Evolutionary conservation across 1,140 invertebrate species (phyloP).

Genomic region (Drosophila gunungcola): DNA sequence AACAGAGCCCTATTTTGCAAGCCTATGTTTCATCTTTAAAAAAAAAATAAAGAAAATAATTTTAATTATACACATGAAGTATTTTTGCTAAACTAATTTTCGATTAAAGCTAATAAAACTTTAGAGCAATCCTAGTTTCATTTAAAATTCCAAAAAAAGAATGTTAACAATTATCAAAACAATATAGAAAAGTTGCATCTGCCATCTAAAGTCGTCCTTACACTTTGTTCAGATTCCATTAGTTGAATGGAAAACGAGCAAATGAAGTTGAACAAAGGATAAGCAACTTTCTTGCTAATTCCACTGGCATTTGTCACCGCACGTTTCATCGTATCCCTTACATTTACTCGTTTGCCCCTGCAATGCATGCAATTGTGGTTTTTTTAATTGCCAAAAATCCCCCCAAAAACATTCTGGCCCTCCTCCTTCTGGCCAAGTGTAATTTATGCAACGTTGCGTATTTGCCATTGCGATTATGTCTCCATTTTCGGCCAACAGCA

Average conservation of each 20-base stretch:
- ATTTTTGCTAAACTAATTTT: no score
- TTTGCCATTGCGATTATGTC: conserved; percentile 71
- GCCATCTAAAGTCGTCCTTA: not conserved
- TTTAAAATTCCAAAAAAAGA: not conserved
- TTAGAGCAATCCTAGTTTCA: no score
- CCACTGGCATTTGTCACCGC: conserved; percentile 37
- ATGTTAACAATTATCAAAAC: not conserved
- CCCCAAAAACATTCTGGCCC: conserved; percentile 2
- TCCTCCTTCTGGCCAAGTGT: conserved; percentile 23
- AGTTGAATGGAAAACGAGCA: conserved; percentile 8
- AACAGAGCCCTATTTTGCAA: no score
- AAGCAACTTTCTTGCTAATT: conserved; percentile 61
- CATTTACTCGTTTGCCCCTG: conserved; percentile 24
- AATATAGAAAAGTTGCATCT: not conserved
- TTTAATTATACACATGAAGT: no score
- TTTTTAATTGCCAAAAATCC: conserved; percentile 54
- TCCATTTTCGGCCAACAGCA: conserved; percentile 52
- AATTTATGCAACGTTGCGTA: conserved; percentile 65
- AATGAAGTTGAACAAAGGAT: conserved; percentile 20
- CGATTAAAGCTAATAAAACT: no score
- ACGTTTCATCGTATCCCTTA: conserved; percentile 55
- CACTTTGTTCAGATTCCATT: conserved; percentile 18
- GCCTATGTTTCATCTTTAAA: no score
- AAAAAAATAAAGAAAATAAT: no score
- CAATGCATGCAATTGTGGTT: conserved; percentile 70